Conservation (phyloP, 2,888 invertebrate genomes). For the Watsonalla binaria region DNA sequence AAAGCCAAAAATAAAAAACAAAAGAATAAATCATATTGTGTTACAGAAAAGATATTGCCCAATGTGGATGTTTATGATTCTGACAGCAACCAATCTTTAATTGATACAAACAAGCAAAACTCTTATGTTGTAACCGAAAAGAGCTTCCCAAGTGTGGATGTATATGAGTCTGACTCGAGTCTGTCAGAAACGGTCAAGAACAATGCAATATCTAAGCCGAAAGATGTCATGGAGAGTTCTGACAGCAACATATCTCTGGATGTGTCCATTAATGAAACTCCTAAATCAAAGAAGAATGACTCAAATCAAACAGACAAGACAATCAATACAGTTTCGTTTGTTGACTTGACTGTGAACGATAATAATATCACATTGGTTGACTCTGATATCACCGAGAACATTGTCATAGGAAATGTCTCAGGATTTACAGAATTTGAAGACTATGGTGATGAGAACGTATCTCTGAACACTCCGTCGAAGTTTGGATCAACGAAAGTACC, state of each 20-base stretch:
- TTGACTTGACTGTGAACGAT: constrained; percentile 52
- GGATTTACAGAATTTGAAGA: constrained; percentile 49
- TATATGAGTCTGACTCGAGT: constrained; percentile 78
- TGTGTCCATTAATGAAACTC: constrained; percentile 13
- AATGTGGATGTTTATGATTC: constrained; percentile 78
- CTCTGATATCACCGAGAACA: constrained; percentile 48
- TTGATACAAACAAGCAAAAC: constrained; percentile 39
- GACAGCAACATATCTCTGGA: constrained; percentile 26
- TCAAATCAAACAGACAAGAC: constrained; percentile 11
- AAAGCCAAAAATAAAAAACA: constrained; percentile 67
- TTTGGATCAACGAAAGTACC: constrained; percentile 68
- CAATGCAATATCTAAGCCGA: constrained; percentile 12
- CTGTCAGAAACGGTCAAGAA: constrained; percentile 43
- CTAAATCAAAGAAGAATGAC: constrained; percentile 20
- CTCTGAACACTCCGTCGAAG: constrained; percentile 32
- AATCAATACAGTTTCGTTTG: constrained; percentile 25
- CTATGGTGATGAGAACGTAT: constrained; percentile 28
- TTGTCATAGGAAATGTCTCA: constrained; percentile 64
- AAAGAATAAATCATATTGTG: constrained; percentile 57
- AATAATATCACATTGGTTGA: constrained; percentile 23
- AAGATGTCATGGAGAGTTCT: constrained; percentile 29
- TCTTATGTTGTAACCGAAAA: constrained; percentile 57
- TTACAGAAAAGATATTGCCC: constrained; percentile 54
- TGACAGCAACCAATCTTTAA: constrained; percentile 70
- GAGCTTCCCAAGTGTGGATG: constrained; percentile 66